Conservation (phyloP, 2,113 vertebrate species). For the Aix galericulata region DNA sequence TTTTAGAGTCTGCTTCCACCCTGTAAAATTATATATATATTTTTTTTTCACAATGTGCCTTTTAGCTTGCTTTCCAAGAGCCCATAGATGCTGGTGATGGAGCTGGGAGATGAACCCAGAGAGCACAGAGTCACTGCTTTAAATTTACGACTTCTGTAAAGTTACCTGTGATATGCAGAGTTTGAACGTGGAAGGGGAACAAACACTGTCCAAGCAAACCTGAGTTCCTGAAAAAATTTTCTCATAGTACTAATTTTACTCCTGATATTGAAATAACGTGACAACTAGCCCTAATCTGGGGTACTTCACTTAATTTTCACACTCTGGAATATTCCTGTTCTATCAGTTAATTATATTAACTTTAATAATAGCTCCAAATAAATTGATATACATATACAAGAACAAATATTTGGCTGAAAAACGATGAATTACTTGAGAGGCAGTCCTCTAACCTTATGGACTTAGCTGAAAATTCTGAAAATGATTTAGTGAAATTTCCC, state of each 20-base stretch:
- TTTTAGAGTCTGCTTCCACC: not conserved
- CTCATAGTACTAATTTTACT: not conserved
- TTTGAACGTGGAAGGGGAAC: not conserved
- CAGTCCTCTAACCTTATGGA: not conserved
- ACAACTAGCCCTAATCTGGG: not conserved
- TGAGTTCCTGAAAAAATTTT: not conserved
- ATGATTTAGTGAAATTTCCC: not conserved
- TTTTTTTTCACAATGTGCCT: not conserved
- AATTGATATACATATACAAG: fast-evolving
- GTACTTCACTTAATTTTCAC: not conserved
- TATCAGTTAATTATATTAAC: not conserved
- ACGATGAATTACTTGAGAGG: not conserved
- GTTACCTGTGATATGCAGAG: not conserved
- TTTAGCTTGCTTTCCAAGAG: not conserved
- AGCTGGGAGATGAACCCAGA: not conserved
- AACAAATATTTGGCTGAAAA: not conserved
- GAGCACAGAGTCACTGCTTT: not conserved
- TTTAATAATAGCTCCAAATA: not conserved
- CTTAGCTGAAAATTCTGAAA: not conserved
- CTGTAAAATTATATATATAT: not conserved
- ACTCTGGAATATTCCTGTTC: not conserved
- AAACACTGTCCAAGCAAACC: not conserved
- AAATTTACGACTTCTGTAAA: not conserved
- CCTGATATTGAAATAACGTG: not conserved
- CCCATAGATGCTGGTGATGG: not conserved